phyloP scores from a whole-genome alignment of 2,888 invertebrate genomes.

The Folsomia manolachei region DNA sequence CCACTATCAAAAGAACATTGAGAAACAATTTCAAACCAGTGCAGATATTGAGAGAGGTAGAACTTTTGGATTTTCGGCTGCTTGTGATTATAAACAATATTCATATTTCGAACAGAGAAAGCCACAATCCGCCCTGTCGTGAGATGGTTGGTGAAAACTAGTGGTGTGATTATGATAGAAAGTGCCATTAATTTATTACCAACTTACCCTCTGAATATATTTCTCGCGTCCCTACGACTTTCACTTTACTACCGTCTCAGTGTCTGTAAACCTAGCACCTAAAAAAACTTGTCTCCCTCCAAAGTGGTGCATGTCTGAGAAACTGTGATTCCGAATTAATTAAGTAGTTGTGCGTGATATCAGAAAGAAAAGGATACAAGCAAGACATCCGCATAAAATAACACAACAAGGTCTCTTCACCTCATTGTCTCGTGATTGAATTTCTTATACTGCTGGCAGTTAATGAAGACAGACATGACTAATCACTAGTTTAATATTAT shows the following conservation, averaged over 20 bases:
- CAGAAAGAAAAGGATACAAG: neutral
- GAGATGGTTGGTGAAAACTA: no score
- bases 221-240: neutral
- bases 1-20: conserved; percentile 23
- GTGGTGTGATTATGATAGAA: no score
- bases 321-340: neutral
- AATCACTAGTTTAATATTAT: neutral
- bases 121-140: no score
- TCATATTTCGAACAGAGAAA: conserved; percentile 8
- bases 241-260: no score
- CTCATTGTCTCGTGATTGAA: neutral
- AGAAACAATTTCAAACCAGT: conserved; percentile 18
- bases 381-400: neutral
- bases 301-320: neutral
- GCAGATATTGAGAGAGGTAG: conserved; percentile 26
- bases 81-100: conserved; percentile 8
- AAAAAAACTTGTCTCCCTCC: neutral
- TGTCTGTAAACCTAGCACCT: neutral
- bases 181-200: no score
- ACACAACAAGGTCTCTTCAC: neutral
- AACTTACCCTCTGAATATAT: no score
- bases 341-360: neutral
- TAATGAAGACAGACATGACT: conserved; percentile 1
- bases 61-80: neutral
- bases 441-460: conserved; percentile 1